A percentile compares a stretch with the other conserved stretches of the same genome.
Conservation (phyloP, 2,113 vertebrate genomes). For the Hiodon alosoides region DNA sequence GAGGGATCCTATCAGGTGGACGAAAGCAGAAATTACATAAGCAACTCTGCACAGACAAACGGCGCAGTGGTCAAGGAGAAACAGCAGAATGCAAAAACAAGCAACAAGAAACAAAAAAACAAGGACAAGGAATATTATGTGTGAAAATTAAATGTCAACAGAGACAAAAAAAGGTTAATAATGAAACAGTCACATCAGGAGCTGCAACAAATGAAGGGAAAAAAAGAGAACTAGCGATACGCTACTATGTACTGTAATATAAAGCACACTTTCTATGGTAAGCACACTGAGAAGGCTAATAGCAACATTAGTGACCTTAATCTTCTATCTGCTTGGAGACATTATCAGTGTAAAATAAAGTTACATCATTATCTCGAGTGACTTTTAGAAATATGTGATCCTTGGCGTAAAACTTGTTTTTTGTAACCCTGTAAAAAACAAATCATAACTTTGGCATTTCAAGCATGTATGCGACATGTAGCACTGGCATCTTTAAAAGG, state of each 20-base stretch:
- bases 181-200: slow-evolving; percentile 47
- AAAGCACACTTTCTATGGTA: slow-evolving; percentile 85
- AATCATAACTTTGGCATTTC: slow-evolving; percentile 56
- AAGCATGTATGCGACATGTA: slow-evolving; percentile 66
- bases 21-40: slow-evolving; percentile 99
- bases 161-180: slow-evolving; percentile 9
- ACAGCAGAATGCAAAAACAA: slow-evolving; percentile 86
- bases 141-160: slow-evolving; percentile 59
- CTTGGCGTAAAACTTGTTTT: slow-evolving; percentile 57
- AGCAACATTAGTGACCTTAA: slow-evolving; percentile 71
- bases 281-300: slow-evolving; percentile 65
- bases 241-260: slow-evolving; percentile 84
- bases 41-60: slow-evolving; percentile 99
- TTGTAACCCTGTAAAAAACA: slow-evolving; percentile 56
- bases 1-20: slow-evolving; percentile 99
- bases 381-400: slow-evolving; percentile 75
- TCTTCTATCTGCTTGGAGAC: slow-evolving; percentile 80
- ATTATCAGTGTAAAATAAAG: slow-evolving; percentile 80
- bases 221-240: slow-evolving; percentile 65
- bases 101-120: slow-evolving; percentile 97
- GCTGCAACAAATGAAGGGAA: slow-evolving; percentile 69
- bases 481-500: slow-evolving; percentile 53
- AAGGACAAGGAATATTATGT: slow-evolving; percentile 99
- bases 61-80: slow-evolving; percentile 95
- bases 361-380: slow-evolving; percentile 91